A percentile compares a stretch with the other conserved stretches of the same genome.
Conservation (phyloP, 1,140 invertebrate species). For the Coenobita brevimanus region DNA sequence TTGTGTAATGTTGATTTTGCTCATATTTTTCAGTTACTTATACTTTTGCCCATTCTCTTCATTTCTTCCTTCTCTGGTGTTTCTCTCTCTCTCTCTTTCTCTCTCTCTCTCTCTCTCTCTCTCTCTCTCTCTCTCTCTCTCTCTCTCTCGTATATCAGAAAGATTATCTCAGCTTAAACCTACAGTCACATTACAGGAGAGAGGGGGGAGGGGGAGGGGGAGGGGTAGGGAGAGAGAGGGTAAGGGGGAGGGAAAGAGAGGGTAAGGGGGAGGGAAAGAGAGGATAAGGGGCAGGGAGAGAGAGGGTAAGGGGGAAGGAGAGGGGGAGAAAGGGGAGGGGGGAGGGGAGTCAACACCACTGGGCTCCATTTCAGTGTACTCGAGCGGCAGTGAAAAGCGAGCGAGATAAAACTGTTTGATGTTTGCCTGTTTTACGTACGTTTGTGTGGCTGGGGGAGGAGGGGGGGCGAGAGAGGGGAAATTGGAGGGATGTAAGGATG, state of each 20-base stretch:
- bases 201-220: not conserved
- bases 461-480: not conserved
- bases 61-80: too few relatives aligned
- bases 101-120: too few relatives aligned
- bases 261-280: too few relatives aligned
- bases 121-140: too few relatives aligned
- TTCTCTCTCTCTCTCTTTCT: too few relatives aligned
- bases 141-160: too few relatives aligned
- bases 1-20: too few relatives aligned
- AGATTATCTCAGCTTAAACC: slow-evolving; percentile 15
- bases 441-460: not conserved
- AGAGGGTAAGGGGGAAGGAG: not conserved
- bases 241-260: not conserved
- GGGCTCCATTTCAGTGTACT: slow-evolving; percentile 12
- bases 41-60: too few relatives aligned
- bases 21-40: too few relatives aligned
- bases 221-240: not conserved
- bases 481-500: too few relatives aligned
- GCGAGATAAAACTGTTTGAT: slow-evolving; percentile 23
- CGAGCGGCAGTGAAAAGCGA: not conserved
- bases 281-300: not conserved
- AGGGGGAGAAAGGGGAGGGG: not conserved
- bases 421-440: not conserved
- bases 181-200: slow-evolving; percentile 13
- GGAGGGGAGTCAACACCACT: not conserved